These are phyloP conservation scores for Theocolax elegans DNA, from an alignment of 1,140 invertebrate species.

Conservation along the genomic window DNA sequence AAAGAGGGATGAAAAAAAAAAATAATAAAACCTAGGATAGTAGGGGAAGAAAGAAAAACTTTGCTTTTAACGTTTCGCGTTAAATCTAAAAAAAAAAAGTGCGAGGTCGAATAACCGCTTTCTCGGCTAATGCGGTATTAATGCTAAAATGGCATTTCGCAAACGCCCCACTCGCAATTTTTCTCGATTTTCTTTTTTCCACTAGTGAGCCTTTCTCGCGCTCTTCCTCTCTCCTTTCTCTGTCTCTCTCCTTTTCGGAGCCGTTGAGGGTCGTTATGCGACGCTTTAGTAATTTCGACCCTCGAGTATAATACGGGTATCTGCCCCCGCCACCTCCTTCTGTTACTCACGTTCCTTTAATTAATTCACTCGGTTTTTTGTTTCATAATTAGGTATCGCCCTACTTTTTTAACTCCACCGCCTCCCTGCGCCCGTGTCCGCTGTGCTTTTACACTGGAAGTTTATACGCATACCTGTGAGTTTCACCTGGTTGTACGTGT, in stretches of 20 bases:
- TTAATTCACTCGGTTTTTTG: not conserved
- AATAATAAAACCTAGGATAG: not conserved
- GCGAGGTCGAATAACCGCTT: not conserved
- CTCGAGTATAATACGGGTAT: not conserved
- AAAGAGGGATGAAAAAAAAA: not conserved
- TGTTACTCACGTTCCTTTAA: not conserved
- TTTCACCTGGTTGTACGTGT: no score
- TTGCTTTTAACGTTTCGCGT: not conserved
- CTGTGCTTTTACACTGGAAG: no score
- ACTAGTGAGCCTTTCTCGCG: no score
- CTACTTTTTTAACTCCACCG: no score
- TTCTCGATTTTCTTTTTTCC: not conserved
- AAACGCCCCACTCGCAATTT: not conserved
- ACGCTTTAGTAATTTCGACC: not conserved
- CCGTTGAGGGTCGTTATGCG: not conserved
- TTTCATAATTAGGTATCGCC: not conserved
- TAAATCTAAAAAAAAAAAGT: not conserved
- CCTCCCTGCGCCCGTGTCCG: no score
- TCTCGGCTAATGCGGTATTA: slow-evolving; percentile 13
- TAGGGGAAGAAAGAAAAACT: not conserved
- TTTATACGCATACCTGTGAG: no score
- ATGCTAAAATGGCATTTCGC: slow-evolving; percentile 13
- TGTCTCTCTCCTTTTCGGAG: not conserved
- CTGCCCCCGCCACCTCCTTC: not conserved
- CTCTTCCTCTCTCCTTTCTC: not conserved